These are phyloP conservation scores for Lymantria dispar DNA, from an alignment of 2,888 invertebrate species.

Conservation along the genomic window DNA sequence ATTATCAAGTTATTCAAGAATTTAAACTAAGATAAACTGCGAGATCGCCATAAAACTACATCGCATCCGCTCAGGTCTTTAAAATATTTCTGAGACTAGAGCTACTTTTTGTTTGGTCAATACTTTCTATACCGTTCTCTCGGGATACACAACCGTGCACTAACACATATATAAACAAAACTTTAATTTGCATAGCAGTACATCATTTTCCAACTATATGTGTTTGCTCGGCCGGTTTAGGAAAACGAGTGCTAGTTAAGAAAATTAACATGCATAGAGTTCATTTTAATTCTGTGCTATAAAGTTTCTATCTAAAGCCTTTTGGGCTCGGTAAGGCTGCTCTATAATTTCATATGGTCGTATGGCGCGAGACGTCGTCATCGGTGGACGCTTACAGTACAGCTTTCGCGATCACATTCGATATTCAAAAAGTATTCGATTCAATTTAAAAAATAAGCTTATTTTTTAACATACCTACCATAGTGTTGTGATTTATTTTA, in stretches of 20 bases:
- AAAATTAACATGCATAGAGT: conserved; percentile 42
- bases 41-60: no score
- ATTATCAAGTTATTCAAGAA: no score
- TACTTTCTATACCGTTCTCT: conserved; percentile 40
- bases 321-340: conserved; percentile 39
- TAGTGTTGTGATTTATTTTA: conserved; percentile 8
- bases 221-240: conserved; percentile 49
- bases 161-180: conserved; percentile 63
- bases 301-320: conserved; percentile 46
- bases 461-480: background rate
- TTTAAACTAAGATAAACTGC: no score
- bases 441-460: no score
- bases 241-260: conserved; percentile 41
- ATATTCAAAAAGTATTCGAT: background rate
- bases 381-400: conserved; percentile 59
- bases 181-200: conserved; percentile 56
- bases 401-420: conserved; percentile 42
- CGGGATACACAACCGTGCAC: conserved; percentile 37
- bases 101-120: conserved; percentile 47
- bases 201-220: conserved; percentile 36
- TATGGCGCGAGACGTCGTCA: conserved; percentile 64
- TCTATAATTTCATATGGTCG: conserved; percentile 50
- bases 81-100: background rate
- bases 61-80: background rate
- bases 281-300: conserved; percentile 49